Evolutionary conservation across 2,113 vertebrate genomes (phyloP).

Genomic region (Trematocara zebra): DNA sequence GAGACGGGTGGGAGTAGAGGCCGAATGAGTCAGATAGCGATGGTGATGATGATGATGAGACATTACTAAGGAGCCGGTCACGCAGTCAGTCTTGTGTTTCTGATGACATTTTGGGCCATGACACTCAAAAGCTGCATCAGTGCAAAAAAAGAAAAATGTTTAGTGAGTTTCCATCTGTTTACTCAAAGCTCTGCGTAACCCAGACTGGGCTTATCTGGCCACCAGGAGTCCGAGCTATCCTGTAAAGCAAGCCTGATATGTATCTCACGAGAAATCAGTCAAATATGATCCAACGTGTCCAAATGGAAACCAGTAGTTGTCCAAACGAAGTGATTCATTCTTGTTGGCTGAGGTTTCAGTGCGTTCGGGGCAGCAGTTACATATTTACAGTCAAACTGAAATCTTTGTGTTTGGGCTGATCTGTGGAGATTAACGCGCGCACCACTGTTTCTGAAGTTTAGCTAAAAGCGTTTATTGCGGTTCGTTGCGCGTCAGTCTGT

Average conservation of each 20-base stretch:
- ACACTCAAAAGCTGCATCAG: neutral
- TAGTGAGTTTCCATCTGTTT: neutral
- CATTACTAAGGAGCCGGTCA: slow-evolving; percentile 28
- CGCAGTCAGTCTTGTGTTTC: neutral
- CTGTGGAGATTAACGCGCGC: neutral
- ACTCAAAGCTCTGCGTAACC: neutral
- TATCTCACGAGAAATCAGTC: neutral
- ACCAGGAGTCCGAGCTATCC: neutral
- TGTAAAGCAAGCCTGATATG: neutral
- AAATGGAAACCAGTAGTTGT: neutral
- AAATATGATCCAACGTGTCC: neutral
- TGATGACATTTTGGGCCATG: slow-evolving; percentile 37
- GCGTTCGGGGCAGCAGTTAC: neutral
- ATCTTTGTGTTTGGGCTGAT: neutral
- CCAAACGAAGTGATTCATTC: neutral
- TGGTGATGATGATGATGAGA: slow-evolving; percentile 40
- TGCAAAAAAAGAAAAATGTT: neutral
- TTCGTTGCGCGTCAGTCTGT: neutral
- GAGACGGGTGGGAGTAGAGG: slow-evolving; percentile 7
- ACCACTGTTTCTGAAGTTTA: neutral
- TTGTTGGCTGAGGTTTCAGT: neutral
- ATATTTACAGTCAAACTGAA: neutral
- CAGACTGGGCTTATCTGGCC: neutral
- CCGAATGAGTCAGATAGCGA: slow-evolving; percentile 45
- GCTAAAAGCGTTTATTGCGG: neutral